Evolutionary conservation across 2,113 vertebrate species (phyloP).

Genomic region (Megatriorchis doriae): DNA sequence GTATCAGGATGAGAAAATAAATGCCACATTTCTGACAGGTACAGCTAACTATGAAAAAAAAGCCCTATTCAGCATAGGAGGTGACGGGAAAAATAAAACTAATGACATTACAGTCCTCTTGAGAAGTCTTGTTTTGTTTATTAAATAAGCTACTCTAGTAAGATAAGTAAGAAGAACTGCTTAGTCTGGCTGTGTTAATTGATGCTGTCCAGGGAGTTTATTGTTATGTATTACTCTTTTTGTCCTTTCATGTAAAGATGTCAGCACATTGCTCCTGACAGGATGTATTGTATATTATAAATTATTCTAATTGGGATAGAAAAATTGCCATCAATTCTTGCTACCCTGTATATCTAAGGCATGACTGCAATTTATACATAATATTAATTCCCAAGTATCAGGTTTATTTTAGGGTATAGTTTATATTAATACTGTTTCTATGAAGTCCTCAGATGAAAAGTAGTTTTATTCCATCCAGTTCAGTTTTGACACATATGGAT

Average conservation of each 20-base stretch:
- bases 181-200: slow-evolving; percentile 39
- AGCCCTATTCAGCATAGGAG: neutral
- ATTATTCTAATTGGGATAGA: slow-evolving; percentile 25
- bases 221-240: slow-evolving; percentile 31
- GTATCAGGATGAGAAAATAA: neutral
- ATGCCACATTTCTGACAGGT: slow-evolving; percentile 8
- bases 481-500: neutral
- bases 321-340: neutral
- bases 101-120: slow-evolving; percentile 12
- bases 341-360: neutral
- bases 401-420: neutral
- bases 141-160: slow-evolving; percentile 18
- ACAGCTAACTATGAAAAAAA: neutral
- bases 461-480: neutral
- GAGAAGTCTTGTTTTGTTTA: slow-evolving; percentile 39
- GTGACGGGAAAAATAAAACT: neutral
- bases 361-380: neutral
- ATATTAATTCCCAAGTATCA: neutral
- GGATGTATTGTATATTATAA: neutral
- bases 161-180: slow-evolving; percentile 45
- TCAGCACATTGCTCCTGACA: slow-evolving; percentile 15
- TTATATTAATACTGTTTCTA: neutral
- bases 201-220: slow-evolving; percentile 29
- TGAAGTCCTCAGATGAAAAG: neutral
- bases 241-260: slow-evolving; percentile 22